phyloP scores from a whole-genome alignment of 2,888 invertebrate genomes.

The Drosophila siamana region DNA sequence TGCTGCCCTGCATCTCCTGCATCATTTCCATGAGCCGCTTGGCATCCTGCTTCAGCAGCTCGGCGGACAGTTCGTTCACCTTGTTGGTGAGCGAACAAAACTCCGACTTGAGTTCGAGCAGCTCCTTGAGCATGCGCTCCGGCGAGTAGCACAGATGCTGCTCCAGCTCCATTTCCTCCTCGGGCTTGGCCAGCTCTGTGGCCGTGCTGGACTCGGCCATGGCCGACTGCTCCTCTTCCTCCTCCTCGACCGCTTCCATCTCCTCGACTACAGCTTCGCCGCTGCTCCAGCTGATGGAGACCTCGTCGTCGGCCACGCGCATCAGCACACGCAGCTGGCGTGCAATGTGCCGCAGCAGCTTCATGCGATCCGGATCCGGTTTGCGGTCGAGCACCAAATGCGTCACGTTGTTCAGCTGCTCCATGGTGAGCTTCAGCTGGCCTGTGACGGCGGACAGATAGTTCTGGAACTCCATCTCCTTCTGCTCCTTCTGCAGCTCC shows the following conservation, averaged over 20 bases:
- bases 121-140: conserved; percentile 73
- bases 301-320: conserved; percentile 43
- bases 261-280: conserved; percentile 45
- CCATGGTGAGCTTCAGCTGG: conserved; percentile 74
- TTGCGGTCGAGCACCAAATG: conserved; percentile 68
- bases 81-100: conserved; percentile 78
- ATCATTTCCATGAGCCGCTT: conserved; percentile 62
- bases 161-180: conserved; percentile 69
- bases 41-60: conserved; percentile 71
- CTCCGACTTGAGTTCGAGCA: conserved; percentile 77
- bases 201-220: conserved; percentile 20
- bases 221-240: conserved; percentile 34
- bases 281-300: conserved; percentile 66
- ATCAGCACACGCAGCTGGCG: conserved; percentile 62
- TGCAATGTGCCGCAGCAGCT: conserved; percentile 56
- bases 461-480: conserved; percentile 37
- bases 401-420: conserved; percentile 73
- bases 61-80: conserved; percentile 76
- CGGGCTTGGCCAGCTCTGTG: conserved; percentile 60
- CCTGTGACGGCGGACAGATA: conserved; percentile 56
- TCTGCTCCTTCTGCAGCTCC: conserved; percentile 45
- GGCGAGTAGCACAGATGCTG: conserved; percentile 75
- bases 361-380: conserved; percentile 48
- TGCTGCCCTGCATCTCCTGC: conserved; percentile 59
- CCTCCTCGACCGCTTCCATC: conserved; percentile 44